Percentiles rank a stretch among this genome's conserved stretches.
These are phyloP conservation scores for Diorhabda elongata DNA, from an alignment of 1,140 invertebrate genomes.

Conservation along the genomic window DNA sequence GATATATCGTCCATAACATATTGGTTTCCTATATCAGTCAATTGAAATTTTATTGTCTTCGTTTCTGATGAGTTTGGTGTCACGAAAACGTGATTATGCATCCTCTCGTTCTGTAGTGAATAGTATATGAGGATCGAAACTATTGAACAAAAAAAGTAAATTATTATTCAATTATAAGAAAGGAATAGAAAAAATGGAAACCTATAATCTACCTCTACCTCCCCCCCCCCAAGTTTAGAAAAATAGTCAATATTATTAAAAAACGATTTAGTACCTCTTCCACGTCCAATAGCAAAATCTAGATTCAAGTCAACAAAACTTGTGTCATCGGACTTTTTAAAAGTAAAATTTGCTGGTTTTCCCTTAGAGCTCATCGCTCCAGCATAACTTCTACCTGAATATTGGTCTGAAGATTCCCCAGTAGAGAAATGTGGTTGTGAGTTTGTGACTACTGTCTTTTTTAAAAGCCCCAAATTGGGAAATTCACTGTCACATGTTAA, in stretches of 20 bases:
- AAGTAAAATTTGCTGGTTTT: background rate
- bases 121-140: no score
- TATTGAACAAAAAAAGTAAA: no score
- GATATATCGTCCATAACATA: no score
- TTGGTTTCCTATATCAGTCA: no score
- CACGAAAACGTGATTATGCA: no score
- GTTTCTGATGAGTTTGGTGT: no score
- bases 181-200: no score
- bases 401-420: background rate
- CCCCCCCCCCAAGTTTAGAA: slow-evolving; percentile 1
- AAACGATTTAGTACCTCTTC: slow-evolving; percentile 1
- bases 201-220: background rate
- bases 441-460: no score
- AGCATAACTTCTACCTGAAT: slow-evolving; percentile 10
- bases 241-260: background rate
- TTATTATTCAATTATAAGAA: no score
- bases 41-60: no score
- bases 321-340: slow-evolving; percentile 2
- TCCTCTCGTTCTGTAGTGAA: no score
- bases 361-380: slow-evolving; percentile 8
- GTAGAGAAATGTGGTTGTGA: no score
- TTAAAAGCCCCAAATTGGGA: background rate
- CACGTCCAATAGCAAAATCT: background rate
- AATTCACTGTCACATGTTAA: slow-evolving; percentile 7
- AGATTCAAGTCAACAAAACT: background rate